phyloP scores from a whole-genome alignment of 2,888 invertebrate genomes.

The Choristoneura rosaceana region DNA sequence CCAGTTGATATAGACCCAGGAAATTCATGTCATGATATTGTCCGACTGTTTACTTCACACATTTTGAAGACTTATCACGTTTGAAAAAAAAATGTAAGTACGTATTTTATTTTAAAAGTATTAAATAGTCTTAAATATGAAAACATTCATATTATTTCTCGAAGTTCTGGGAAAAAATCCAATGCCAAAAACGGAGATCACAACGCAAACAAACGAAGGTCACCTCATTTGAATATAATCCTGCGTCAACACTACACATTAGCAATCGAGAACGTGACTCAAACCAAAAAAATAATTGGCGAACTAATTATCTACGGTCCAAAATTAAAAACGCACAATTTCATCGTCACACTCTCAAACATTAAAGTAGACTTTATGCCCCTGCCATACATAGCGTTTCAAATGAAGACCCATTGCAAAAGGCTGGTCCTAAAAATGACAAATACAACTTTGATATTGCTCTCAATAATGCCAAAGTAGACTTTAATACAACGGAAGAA shows the following conservation, averaged over 20 bases:
- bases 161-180: background rate
- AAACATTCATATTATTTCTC: background rate
- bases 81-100: too few species aligned
- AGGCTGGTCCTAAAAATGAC: constrained; percentile 18
- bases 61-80: too few species aligned
- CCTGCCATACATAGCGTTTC: background rate
- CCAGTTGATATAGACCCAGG: too few species aligned
- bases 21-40: too few species aligned
- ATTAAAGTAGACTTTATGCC: constrained; percentile 7
- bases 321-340: constrained; percentile 20
- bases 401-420: background rate
- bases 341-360: background rate
- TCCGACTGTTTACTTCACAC: too few species aligned
- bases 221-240: constrained; percentile 30
- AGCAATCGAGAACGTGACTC: constrained; percentile 23
- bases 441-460: background rate
- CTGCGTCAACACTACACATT: constrained; percentile 14
- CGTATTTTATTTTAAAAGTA: too few species aligned
- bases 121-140: too few species aligned
- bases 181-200: constrained; percentile 6
- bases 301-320: constrained; percentile 27
- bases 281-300: constrained; percentile 29
- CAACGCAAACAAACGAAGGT: constrained; percentile 17
- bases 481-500: constrained; percentile 26
- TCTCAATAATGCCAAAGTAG: background rate